phyloP scores from a whole-genome alignment of 2,888 invertebrate genomes.

The Pyrgus malvae region DNA sequence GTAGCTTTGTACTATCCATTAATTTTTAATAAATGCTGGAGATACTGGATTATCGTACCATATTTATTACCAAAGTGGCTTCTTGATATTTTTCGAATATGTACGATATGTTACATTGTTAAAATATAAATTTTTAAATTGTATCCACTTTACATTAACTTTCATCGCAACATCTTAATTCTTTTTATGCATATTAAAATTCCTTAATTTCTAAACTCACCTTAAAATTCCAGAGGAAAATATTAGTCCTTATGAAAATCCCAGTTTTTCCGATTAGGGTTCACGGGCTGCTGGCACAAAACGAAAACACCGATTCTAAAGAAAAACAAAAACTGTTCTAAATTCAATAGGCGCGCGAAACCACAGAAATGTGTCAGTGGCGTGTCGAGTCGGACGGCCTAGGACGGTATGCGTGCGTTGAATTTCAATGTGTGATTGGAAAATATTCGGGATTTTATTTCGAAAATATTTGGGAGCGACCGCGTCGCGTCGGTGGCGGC shows the following conservation, averaged over 20 bases:
- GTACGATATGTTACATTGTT: too few relatives aligned
- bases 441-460: conserved; percentile 57
- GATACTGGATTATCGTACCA: too few relatives aligned
- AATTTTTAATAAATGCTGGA: too few relatives aligned
- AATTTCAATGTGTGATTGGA: conserved; percentile 58
- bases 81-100: too few relatives aligned
- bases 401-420: conserved; percentile 63
- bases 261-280: conserved; percentile 53
- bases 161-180: too few relatives aligned
- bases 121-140: too few relatives aligned
- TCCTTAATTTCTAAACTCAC: conserved; percentile 56
- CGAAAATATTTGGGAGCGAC: conserved; percentile 68
- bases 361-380: conserved; percentile 80
- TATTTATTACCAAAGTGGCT: too few relatives aligned
- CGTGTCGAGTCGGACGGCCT: conserved; percentile 70
- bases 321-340: conserved; percentile 66
- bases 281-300: conserved; percentile 51
- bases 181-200: too few relatives aligned
- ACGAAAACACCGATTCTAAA: conserved; percentile 57
- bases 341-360: conserved; percentile 76
- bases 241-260: conserved; percentile 37
- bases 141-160: too few relatives aligned
- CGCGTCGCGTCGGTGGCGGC: conserved; percentile 61
- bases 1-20: neutral
- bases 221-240: conserved; percentile 47